Conservation (phyloP, 2,113 vertebrate genomes). For the Chauna torquata region DNA sequence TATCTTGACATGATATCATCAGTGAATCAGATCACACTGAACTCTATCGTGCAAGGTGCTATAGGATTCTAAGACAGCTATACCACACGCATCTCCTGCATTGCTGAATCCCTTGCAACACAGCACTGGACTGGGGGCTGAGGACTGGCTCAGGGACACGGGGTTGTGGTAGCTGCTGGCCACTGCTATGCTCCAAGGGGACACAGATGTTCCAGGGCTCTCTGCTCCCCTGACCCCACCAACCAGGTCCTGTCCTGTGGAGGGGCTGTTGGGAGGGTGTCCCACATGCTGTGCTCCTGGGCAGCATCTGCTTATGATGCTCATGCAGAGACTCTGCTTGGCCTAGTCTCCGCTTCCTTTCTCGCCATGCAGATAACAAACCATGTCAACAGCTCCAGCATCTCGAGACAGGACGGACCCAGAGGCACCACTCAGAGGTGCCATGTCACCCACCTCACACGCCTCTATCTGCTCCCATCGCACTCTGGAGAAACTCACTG, state of each 20-base stretch:
- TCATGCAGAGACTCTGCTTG: too few species aligned
- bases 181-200: neutral
- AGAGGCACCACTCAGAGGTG: neutral
- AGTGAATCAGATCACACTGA: too few species aligned
- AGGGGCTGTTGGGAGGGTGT: neutral
- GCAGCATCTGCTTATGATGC: neutral
- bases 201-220: neutral
- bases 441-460: neutral
- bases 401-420: neutral
- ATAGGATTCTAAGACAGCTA: too few species aligned
- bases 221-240: neutral
- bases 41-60: accelerated
- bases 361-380: neutral
- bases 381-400: neutral
- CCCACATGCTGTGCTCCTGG: neutral
- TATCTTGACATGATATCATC: accelerated
- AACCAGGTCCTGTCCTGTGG: accelerated
- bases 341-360: neutral
- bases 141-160: neutral
- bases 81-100: accelerated
- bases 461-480: neutral
- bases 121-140: accelerated
- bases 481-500: neutral
- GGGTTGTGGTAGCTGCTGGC: too few species aligned
- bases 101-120: neutral